These are phyloP conservation scores for Ips nitidus DNA, from an alignment of 1,140 invertebrate species.

Conservation along the genomic window DNA sequence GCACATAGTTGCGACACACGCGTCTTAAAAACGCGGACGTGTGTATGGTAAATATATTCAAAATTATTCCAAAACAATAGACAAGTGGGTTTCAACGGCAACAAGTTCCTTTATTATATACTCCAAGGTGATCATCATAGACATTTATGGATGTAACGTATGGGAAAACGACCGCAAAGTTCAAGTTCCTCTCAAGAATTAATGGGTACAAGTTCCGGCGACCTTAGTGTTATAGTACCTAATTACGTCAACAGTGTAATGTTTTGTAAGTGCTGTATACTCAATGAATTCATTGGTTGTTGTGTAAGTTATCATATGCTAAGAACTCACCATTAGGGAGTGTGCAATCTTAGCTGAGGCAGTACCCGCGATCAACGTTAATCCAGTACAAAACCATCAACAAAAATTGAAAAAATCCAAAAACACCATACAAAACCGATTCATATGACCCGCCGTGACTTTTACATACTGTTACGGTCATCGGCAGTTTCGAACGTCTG, in stretches of 20 bases:
- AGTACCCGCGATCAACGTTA: conserved; percentile 1
- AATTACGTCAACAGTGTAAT: no score
- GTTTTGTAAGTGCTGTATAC: no score
- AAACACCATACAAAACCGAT: conserved; percentile 14
- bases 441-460: conserved; percentile 8
- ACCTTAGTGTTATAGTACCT: background rate
- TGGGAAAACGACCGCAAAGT: conserved; percentile 12
- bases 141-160: conserved; percentile 10
- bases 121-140: conserved; percentile 14
- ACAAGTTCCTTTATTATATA: conserved; percentile 10
- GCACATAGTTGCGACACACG: no score
- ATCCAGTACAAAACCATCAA: conserved; percentile 19
- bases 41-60: no score
- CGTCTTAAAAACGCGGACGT: no score
- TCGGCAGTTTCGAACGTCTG: background rate
- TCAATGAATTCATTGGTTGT: no score
- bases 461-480: conserved; percentile 8
- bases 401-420: conserved; percentile 19
- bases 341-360: background rate
- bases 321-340: conserved; percentile 13
- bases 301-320: background rate
- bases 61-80: background rate
- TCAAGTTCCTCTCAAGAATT: conserved; percentile 6
- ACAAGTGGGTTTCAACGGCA: conserved; percentile 6
- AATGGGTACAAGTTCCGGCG: background rate